Base-by-base conservation (phyloP, 2,797 vertebrate species). In the Hippopotamyrus pictus region DNA sequence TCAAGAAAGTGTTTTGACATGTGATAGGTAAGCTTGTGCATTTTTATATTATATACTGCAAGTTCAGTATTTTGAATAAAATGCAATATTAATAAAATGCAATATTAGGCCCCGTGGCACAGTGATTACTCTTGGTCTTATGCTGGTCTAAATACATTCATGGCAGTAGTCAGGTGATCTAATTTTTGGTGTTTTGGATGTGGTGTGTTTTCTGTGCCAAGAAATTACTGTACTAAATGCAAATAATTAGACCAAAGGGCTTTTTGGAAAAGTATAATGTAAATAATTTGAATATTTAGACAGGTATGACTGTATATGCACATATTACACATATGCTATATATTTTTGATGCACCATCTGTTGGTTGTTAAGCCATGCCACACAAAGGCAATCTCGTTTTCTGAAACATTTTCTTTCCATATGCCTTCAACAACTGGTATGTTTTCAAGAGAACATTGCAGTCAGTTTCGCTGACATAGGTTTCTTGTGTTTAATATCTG, bases 391-490 rank as follows among this genome's bases (percentile, higher is more conserved):
- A 93, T 92, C 93, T 93, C 89, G 88, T 92, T 93, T 93, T 92
- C 89, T 76, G 91, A 89, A 90, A 90, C 41, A 92, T 91, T 92
- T 90, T 48, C 62, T 90, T 85, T 89, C 94, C 93, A 94, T 92
- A 94, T 95, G 94, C 92, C 90, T 92, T 86, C 85, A 82, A 91
- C 93, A 95, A 95, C 91, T 93, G 93, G 93, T 91, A n/a, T 84
- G 85, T 84, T 48, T 69, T 53, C 22, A 9, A 41, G 12, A 51
- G 84, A 22, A 50, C 82, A 50, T 11, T 25, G 22, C 1, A 86
- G 48, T 41, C 44, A 17, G 50, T 17, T 51, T 53, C 48, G 4
- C 46, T 29, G 41, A 83, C 37, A 22, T 83, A n/a, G 76, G 41
- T n/a, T 22, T 83, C 76, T 83, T 46, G 29, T 33, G 29, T 73